Percentiles rank a stretch among this genome's conserved stretches.
Evolutionary conservation across 1,140 invertebrate genomes (phyloP).

Genomic region (Anastrepha ludens): DNA sequence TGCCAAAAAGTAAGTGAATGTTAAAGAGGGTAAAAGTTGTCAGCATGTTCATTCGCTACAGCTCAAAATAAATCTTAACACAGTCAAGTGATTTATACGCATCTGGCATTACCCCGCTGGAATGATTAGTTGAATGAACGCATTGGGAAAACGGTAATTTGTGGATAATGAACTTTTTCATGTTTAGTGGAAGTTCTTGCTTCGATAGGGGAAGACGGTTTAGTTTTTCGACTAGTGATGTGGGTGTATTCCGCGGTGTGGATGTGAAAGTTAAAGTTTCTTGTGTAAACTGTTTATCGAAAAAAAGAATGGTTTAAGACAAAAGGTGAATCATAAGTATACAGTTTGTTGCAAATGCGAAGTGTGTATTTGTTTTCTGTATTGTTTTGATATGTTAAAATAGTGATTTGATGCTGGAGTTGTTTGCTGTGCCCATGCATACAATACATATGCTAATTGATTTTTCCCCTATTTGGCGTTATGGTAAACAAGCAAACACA

Average conservation of each 20-base stretch:
- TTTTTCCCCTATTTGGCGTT: slow-evolving; percentile 39
- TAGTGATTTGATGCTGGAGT: neutral
- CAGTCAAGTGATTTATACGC: too few relatives aligned
- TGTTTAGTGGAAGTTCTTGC: slow-evolving; percentile 49
- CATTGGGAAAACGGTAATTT: slow-evolving; percentile 10
- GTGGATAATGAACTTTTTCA: slow-evolving; percentile 7
- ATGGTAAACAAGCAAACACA: slow-evolving; percentile 38
- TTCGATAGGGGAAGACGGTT: slow-evolving; percentile 28
- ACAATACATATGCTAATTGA: slow-evolving; percentile 49
- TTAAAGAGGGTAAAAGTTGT: too few relatives aligned
- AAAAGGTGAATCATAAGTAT: slow-evolving; percentile 46
- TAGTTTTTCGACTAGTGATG: neutral
- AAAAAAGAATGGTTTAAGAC: slow-evolving; percentile 52
- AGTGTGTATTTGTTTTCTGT: neutral
- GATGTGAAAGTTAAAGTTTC: slow-evolving; percentile 52
- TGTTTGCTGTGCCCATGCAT: neutral
- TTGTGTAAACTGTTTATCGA: slow-evolving; percentile 39
- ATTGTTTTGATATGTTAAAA: neutral
- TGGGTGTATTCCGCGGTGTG: slow-evolving; percentile 45
- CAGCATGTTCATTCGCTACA: too few relatives aligned
- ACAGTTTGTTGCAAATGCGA: neutral
- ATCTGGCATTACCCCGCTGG: neutral
- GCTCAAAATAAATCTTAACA: too few relatives aligned
- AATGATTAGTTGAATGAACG: neutral
- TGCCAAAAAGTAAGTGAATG: too few relatives aligned